phyloP scores from a whole-genome alignment of 2,888 invertebrate species.

The Quadroppia sp. region DNA sequence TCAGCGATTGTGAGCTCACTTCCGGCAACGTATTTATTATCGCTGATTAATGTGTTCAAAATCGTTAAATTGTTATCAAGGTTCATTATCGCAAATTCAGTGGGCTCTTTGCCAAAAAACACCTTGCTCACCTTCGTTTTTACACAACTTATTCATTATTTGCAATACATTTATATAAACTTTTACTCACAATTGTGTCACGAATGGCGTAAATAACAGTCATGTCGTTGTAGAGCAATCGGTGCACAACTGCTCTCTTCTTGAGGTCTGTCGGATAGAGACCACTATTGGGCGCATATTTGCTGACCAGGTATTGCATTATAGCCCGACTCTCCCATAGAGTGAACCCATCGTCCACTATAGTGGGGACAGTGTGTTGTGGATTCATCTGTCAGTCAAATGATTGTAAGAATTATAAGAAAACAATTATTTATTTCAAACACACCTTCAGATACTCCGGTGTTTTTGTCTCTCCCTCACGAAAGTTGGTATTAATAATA shows the following conservation, averaged over 20 bases:
- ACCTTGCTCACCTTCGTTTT: slow-evolving; percentile 59
- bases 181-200: slow-evolving; percentile 63
- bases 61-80: slow-evolving; percentile 11
- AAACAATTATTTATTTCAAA: slow-evolving; percentile 8
- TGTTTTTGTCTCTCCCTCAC: slow-evolving; percentile 62
- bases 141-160: neutral
- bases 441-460: slow-evolving; percentile 65
- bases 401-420: neutral
- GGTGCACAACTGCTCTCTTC: slow-evolving; percentile 69
- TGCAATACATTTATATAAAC: neutral
- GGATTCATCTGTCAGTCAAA: slow-evolving; percentile 50
- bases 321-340: slow-evolving; percentile 78
- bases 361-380: slow-evolving; percentile 75
- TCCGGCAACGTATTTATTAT: slow-evolving; percentile 9
- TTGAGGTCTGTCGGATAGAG: slow-evolving; percentile 69
- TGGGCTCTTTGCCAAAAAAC: neutral
- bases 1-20: slow-evolving; percentile 27
- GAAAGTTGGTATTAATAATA: slow-evolving; percentile 62
- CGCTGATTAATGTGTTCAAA: neutral
- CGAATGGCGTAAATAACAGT: slow-evolving; percentile 66
- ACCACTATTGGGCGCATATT: slow-evolving; percentile 68
- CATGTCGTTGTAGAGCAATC: slow-evolving; percentile 54
- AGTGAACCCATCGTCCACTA: slow-evolving; percentile 72
- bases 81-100: neutral
- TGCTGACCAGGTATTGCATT: slow-evolving; percentile 70